Percentiles rank a stretch among this genome's conserved stretches.
phyloP scores from a whole-genome alignment of 2,797 vertebrate genomes.

The Manis crassicaudata region DNA sequence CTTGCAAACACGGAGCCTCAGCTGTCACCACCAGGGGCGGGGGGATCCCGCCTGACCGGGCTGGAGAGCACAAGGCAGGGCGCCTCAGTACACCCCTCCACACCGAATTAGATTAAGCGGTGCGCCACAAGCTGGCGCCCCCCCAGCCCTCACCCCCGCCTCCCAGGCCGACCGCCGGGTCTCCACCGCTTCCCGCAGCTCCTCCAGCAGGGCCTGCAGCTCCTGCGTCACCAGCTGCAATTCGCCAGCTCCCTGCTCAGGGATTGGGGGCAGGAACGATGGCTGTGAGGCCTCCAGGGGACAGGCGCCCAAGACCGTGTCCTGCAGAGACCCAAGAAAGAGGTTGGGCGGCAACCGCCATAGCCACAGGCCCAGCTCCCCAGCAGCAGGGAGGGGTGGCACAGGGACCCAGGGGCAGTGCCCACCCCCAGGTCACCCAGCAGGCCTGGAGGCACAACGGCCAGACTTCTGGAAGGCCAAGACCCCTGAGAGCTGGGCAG shows the following conservation, averaged over 20 bases:
- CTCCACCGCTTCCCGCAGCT: background rate
- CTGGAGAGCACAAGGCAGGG: background rate
- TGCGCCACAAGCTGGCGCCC: no score
- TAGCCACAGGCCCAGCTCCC: background rate
- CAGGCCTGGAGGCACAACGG: background rate
- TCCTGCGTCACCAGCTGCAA: background rate
- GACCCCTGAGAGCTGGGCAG: background rate
- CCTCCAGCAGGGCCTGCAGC: slow-evolving; percentile 40
- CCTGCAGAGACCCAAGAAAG: slow-evolving; percentile 51
- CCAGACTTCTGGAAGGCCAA: background rate
- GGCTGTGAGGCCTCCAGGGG: background rate
- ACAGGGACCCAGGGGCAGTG: background rate
- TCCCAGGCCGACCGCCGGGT: slow-evolving; percentile 43
- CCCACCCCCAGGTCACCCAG: background rate
- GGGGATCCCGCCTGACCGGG: background rate
- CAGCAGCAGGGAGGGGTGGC: accelerated
- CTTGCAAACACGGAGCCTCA: background rate
- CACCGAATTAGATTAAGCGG: no score
- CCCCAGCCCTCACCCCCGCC: slow-evolving; percentile 21
- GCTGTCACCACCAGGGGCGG: background rate
- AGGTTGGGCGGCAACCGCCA: background rate
- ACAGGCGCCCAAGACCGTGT: slow-evolving; percentile 56
- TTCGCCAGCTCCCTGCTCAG: accelerated
- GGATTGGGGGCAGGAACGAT: background rate
- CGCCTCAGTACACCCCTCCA: no score